Evolutionary conservation across 2,888 invertebrate genomes (phyloP), one percentile per base, ranked within the genome.

Genomic region (Mesorhabditis spiculigera): DNA sequence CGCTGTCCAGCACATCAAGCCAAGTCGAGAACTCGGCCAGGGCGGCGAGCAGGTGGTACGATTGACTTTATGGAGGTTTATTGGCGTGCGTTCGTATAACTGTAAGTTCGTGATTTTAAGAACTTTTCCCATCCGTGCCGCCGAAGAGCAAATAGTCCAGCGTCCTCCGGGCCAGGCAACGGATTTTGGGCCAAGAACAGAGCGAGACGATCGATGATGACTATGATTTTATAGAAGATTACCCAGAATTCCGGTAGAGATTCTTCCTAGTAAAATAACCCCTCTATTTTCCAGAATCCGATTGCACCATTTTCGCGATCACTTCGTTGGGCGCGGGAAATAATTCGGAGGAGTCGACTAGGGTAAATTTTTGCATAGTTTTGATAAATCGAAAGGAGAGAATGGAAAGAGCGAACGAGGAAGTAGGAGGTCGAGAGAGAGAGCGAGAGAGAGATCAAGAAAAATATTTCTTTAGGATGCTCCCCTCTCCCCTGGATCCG

Each of bases 401-500:
- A 28, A 63, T 63, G 41, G 1, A 28, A 50, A 63, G 63, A 63
- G n/a, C 6, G 28, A 63, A 28, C 2, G 41, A 28, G 63, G 4
- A 8, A 28, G n/a, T n/a, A 28, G 28, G 8, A 8, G n/a, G 16
- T 6, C 10, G n/a, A 63, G n/a, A 63, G 41, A 63, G 41, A 8
- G 63, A n/a, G n/a, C n/a, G n/a, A n/a, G n/a, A 13, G n/a, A 28
- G n/a, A 28, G 63, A 63, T 63, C 63, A 28, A 8, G 28, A 28
- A 28, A 28, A 28, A 28, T 63, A 28, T 8, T 63, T 8, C 16
- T 8, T 8, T 28, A 63, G 28, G 63, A 28, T 16, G 6, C 41
- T 6, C 63, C 63, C 13, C 63, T 63, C 13, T 28, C 10, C 13
- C 82, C 81, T n/a, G 5, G 78, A 81, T 71, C 80, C 81, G 5